Base-by-base conservation (phyloP, 2,888 invertebrate species). In the Ormyrus labotus region DNA sequence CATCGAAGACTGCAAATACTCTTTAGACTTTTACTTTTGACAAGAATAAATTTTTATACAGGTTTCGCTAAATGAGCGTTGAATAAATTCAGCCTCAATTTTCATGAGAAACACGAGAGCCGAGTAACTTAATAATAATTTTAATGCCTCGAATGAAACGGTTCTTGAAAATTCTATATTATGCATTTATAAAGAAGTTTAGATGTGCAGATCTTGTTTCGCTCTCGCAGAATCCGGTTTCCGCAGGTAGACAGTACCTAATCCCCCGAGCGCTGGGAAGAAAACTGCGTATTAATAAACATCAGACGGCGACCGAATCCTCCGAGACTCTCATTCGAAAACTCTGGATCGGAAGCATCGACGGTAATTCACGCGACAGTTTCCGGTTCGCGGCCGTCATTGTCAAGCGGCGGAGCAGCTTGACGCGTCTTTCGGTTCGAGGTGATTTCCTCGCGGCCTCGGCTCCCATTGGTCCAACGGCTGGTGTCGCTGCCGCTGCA, bases 351-450 rank as follows among this genome's bases (percentile, higher is more conserved):
- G 58, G 47, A 19, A 60, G n/a, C 63, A n/a, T 53, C 64, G 51
- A 8, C 57, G 5, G 55, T 47, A n/a, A 9, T 3, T 68, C 45
- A 34, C 51, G 51, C 51, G 13, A 34, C n/a, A n/a, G 65, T 76
- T 80, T 80, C 72, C 77, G 72, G 72, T 75, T 67, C 48, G 19
- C 34, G 11, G 6, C 34, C 65, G 77, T 78, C 74, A 74, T 78
- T 78, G 69, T 70, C 73, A 74, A 65, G 76, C 74, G 45, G 9
- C 67, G 65, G 67, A 60, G 68, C 65, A 19, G 19, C 19, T 19
- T 19, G 19, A 19, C 19, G 71, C 75, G 50, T 57, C n/a, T 69
- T 68, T 72, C 73, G 72, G 68, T 63, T 81, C 77, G 76, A 77
- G 77, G 51, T 47, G 72, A 81, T 73, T 77, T 81, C 69, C 70